A percentile compares a stretch with the other conserved stretches of the same genome.
Evolutionary conservation across 2,888 invertebrate genomes (phyloP).

Genomic region (Hipparchia semele): DNA sequence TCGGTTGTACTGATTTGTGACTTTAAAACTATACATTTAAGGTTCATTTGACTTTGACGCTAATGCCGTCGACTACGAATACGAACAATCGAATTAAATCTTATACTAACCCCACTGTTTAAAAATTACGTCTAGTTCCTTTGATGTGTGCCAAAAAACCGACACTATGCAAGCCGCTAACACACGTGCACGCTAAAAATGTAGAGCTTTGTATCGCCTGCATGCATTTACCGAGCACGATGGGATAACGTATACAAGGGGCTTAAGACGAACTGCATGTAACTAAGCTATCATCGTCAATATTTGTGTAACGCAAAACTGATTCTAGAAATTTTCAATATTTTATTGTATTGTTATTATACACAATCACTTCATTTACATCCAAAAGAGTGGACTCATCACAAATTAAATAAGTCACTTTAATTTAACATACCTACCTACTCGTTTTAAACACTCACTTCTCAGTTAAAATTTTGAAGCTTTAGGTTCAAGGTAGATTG

Average conservation of each 20-base stretch:
- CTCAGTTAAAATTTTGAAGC: not conserved
- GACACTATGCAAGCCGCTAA: no score
- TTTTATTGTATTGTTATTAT: not conserved
- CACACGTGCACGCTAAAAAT: no score
- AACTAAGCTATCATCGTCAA: not conserved
- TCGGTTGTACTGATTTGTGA: no score
- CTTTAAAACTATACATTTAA: no score
- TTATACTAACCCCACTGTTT: not conserved
- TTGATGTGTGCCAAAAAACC: no score
- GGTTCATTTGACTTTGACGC: no score
- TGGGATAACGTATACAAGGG: not conserved
- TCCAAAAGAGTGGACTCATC: not conserved
- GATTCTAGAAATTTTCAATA: not conserved
- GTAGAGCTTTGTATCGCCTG: not conserved
- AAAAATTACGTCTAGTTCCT: not conserved
- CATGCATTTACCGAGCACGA: not conserved
- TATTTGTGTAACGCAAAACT: not conserved
- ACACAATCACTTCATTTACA: not conserved
- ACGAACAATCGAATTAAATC: no score
- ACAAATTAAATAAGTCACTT: not conserved
- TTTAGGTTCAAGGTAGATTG: not conserved
- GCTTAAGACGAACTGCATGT: not conserved
- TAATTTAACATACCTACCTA: not conserved
- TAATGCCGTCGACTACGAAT: no score
- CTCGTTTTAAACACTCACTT: not conserved